These are phyloP conservation scores for Drosophila nebulosa DNA, from an alignment of 1,140 invertebrate genomes.

Conservation along the genomic window DNA sequence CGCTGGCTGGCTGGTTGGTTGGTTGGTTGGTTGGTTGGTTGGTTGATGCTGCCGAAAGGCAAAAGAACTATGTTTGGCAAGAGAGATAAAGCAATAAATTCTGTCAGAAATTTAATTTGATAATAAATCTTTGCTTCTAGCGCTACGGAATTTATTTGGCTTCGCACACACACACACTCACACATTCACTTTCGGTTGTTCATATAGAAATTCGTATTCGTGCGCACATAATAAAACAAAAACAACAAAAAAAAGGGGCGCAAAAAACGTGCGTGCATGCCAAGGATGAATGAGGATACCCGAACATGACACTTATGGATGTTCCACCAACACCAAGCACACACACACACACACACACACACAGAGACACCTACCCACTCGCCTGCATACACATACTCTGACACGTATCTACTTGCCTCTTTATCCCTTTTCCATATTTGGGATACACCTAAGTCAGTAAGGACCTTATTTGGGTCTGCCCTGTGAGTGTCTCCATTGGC, in stretches of 20 bases:
- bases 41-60: constrained; percentile 65
- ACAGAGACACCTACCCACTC: constrained; percentile 30
- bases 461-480: neutral
- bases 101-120: constrained; percentile 82
- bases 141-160: constrained; percentile 81
- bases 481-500: constrained; percentile 8
- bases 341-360: constrained; percentile 8
- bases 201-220: constrained; percentile 66
- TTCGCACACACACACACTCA: constrained; percentile 56
- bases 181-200: constrained; percentile 30
- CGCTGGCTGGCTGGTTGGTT: constrained; percentile 18
- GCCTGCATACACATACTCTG: constrained; percentile 5
- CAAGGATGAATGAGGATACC: constrained; percentile 78
- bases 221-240: constrained; percentile 78
- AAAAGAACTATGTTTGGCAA: constrained; percentile 80
- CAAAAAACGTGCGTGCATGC: constrained; percentile 80
- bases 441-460: constrained; percentile 47
- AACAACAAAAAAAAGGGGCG: constrained; percentile 54
- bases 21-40: constrained; percentile 35
- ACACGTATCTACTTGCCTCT: constrained; percentile 14
- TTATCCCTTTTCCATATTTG: constrained; percentile 49
- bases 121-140: constrained; percentile 81
- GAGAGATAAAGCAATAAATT: constrained; percentile 81
- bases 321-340: constrained; percentile 47
- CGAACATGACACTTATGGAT: constrained; percentile 81